Evolutionary conservation across 1,140 invertebrate genomes (phyloP), one percentile per base, ranked within the genome.

Genomic region (Zaprionus africanus): DNA sequence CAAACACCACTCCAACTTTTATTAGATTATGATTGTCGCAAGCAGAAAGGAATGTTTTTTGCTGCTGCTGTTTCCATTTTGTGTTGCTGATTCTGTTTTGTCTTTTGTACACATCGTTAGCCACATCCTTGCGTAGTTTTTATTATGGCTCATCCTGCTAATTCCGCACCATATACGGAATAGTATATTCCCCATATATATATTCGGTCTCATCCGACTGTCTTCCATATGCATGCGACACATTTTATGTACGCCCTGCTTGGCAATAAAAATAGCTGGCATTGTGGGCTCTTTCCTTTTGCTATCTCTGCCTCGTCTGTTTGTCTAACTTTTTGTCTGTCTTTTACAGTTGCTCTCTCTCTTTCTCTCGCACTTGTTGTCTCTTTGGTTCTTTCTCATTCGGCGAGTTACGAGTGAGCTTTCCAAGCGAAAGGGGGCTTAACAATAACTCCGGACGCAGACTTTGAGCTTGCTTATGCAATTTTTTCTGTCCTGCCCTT

Each of bases 191-290:
- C 31, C 34, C n/a, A 24, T 54, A 28, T 54, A 34, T 36, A 58
- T 31, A 56, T 56, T 28, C 26, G n/a, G 53, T 28, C 13, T 53
- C 19, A 24, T 31, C 12, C 53, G 36, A 57, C 51, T 65, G 51
- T 65, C 54, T n/a, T 68, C 58, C 79, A 81, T 85, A 81, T 88
- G 85, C 81, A 88, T 76, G 85, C 84, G 84, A 88, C 84, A 88
- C 85, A 88, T 88, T 90, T 88, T 84, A 78, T 81, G 65, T 84
- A 68, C 74, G 85, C 84, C 75, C 75, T 88, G 78, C 67, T 80
- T 84, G 81, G 85, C 85, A 84, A 88, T 88, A 88, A 88, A 88
- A 88, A 88, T 88, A 81, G 73, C 85, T 88, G 68, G 81, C 81
- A 88, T 88, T 88, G 81, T 90, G 68, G 62, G 15, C 53, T 22